Conservation (phyloP, 2,113 vertebrate genomes). For the Neopipo cinnamomea region DNA sequence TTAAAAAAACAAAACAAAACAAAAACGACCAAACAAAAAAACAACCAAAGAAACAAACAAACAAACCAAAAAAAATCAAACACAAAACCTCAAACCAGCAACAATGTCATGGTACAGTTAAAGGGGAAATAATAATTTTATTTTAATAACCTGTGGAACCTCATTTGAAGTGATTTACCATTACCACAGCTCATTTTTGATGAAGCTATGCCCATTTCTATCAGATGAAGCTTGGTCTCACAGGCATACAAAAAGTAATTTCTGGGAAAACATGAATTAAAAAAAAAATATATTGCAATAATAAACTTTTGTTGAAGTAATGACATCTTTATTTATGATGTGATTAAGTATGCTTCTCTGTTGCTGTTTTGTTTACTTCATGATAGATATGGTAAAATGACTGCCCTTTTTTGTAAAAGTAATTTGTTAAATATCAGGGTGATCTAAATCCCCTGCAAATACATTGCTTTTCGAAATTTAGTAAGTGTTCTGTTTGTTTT, state of each 20-base stretch:
- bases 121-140: background rate
- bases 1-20: background rate
- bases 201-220: background rate
- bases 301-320: background rate
- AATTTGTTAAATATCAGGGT: background rate
- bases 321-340: background rate
- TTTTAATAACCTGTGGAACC: background rate
- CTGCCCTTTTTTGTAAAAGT: background rate
- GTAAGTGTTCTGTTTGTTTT: background rate
- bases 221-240: background rate
- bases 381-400: background rate
- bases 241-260: background rate
- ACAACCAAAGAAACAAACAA: background rate
- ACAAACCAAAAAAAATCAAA: background rate
- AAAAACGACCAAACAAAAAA: background rate
- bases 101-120: background rate
- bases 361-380: background rate
- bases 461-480: background rate
- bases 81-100: background rate
- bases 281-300: background rate
- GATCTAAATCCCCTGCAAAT: background rate
- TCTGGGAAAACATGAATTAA: background rate
- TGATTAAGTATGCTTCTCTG: background rate
- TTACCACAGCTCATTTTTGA: background rate
- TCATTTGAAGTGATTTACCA: background rate